Evolutionary conservation across 2,797 vertebrate species (phyloP), one percentile per base, ranked within the genome.

Genomic region (Clangula hyemalis): DNA sequence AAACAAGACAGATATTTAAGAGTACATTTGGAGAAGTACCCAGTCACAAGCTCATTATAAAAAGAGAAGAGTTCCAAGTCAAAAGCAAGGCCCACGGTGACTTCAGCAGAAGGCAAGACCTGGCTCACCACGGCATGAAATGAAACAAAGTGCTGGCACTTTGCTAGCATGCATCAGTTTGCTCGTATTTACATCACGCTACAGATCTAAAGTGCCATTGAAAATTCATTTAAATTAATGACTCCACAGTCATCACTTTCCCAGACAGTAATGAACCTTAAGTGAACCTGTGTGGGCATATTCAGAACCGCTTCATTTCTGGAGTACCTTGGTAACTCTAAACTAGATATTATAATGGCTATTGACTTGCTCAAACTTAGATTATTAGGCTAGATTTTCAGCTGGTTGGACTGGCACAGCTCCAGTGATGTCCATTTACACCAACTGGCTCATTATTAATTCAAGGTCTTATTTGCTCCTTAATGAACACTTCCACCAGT

Each of bases 371-470:
- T 94, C 84, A 93, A 94, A 93, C 65, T 89, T 71, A 92, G 86
- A 94, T 93, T 92, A 94, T 88, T 85, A 93, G 85, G 87, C 79
- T 96, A 94, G 94, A 95, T 95, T 94, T 96, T 96, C 84, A 83
- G 92, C 41, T 92, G 88, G 90, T 80, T 96, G 88, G 93, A 89
- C 90, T 95, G 91, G 94, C 91, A 78, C 19, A 60, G 20, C 39
- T 95, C 95, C 91, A 95, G 21, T 2, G 13, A 94, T 62, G 81
- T 80, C 58, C 95, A 93, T 92, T 95, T 95, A 93, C 45, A 96
- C 87, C 85, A 94, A 95, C 85, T 93, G 88, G 84, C 30, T 96
- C 91, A 95, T 96, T 95, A 96, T 95, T 96, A 96, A 97, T 94
- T 95, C 95, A 97, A 95, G 80, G 91, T 93, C 89, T 95, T 94